Base-by-base conservation (phyloP, 2,113 vertebrate species). In the Gopherus evgoodei region DNA sequence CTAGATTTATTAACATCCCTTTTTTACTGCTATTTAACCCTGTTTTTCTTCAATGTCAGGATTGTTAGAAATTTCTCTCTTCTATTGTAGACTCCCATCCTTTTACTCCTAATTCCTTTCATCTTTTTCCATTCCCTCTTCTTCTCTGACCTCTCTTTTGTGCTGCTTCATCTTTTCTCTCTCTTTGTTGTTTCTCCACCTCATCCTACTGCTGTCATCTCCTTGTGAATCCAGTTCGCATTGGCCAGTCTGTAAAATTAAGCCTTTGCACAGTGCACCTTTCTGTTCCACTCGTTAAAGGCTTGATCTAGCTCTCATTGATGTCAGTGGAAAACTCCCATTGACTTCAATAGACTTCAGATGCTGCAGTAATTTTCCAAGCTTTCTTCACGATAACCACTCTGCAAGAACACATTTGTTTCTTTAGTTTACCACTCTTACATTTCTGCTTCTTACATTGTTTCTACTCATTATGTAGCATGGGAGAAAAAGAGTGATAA, bases 391-490 rank as follows among this genome's bases (percentile, higher is more conserved):
- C 53, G 42, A 42, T 22, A 88, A 81, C 10, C 62, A 22, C 38
- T 76, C 5, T 76, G 42, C 52, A 2, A 87, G 89, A 92, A 50
- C 49, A 87, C 86, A 81, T 11, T 5, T 7, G 12, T 44, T 76
- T 76, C 65, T 0, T 86, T 62, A 76, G 86, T 13, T 84, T 53
- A 35, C 19, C 14, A 16, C 29, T 5, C 29, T 82, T 13, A 62
- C 52, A 90, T 35, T 29, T 21, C 83, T 84, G 42, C 81, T 90
- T 72, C 62, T 84, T 91, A 47, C 29, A 3, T 84, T 92, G 84
- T 4, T 69, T 69, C 65, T 69, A 69, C 35, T 69, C 35, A 65
- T n/a, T 69, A 69, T n/a, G 17, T 69, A 65, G 12, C 27, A 65
- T 17, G 14, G 31, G 16, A 65, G 14, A 16, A 3, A 83, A 83